Evolutionary conservation across 2,113 vertebrate genomes (phyloP).

Genomic region (Megaceryle torquata): DNA sequence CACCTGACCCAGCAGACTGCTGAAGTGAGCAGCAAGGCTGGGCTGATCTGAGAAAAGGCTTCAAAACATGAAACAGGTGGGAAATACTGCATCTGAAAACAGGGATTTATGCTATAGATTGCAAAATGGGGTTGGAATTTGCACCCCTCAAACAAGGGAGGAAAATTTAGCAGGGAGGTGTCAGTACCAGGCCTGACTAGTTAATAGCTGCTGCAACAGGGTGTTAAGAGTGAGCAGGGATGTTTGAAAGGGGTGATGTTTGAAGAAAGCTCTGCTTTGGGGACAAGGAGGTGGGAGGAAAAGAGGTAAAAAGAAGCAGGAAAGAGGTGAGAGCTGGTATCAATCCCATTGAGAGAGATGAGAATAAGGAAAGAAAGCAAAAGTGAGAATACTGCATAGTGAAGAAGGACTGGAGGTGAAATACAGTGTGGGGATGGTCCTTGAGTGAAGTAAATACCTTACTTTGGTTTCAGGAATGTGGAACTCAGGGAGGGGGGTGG

Average conservation of each 20-base stretch:
- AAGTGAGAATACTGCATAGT: background rate
- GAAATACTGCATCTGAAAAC: background rate
- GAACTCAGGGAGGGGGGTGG: background rate
- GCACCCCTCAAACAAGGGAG: background rate
- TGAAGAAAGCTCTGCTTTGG: background rate
- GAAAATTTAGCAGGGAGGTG: background rate
- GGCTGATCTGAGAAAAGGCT: background rate
- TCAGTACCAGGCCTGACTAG: background rate
- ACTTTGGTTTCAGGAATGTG: background rate
- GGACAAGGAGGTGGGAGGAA: background rate
- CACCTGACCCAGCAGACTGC: background rate
- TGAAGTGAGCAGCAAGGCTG: background rate
- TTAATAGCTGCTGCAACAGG: background rate
- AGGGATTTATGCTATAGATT: background rate
- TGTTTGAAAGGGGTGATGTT: background rate
- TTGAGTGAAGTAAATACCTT: background rate
- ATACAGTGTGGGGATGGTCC: background rate
- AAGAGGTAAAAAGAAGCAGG: no score
- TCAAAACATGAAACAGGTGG: background rate
- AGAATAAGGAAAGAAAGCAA: background rate
- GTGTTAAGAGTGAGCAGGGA: background rate
- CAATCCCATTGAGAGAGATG: background rate
- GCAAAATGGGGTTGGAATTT: conserved; percentile 11
- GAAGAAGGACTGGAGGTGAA: background rate
- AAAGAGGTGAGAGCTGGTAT: background rate